Base-by-base conservation (phyloP, 2,888 invertebrate genomes). In the Eilema sororculum region DNA sequence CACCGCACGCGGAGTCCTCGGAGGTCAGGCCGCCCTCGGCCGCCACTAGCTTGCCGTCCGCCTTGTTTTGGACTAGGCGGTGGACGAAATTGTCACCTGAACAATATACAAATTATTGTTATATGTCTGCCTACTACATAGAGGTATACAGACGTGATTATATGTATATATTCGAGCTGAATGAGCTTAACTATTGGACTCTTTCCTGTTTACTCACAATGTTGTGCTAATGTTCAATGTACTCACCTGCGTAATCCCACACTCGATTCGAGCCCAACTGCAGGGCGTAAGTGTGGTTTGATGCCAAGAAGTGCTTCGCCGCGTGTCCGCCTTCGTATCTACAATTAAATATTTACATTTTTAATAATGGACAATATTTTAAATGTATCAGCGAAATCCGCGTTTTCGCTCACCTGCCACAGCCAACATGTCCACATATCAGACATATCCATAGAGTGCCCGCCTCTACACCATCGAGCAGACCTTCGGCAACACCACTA, bases 161-260 rank as follows among this genome's bases (percentile, higher is more conserved):
- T 33, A 8, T 33, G 28, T 28, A 28, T 28, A 28, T n/a, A n/a
- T n/a, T n/a, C n/a, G n/a, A n/a, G n/a, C n/a, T n/a, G n/a, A n/a
- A n/a, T n/a, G n/a, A n/a, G n/a, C n/a, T n/a, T n/a, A n/a, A n/a
- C n/a, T n/a, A n/a, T n/a, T n/a, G n/a, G n/a, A n/a, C n/a, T n/a
- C n/a, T n/a, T n/a, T n/a, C n/a, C n/a, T n/a, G n/a, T n/a, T n/a
- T n/a, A n/a, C n/a, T n/a, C n/a, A n/a, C 33, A 37, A 37, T 37
- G 33, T 12, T 37, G 33, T 37, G 33, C 33, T 6, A 37, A 37
- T 37, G 1, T 37, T 37, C 33, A 37, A 0, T 41, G 2, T 20
- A 66, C 97, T 98, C 97, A 81, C 99, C 99, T 67, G 99, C 99
- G 90, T 99, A 99, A 89, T 99, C 99, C 99, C 99, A 99, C 0